Conservation (phyloP, 2,113 vertebrate species). For the Malurus alboscapulatus region DNA sequence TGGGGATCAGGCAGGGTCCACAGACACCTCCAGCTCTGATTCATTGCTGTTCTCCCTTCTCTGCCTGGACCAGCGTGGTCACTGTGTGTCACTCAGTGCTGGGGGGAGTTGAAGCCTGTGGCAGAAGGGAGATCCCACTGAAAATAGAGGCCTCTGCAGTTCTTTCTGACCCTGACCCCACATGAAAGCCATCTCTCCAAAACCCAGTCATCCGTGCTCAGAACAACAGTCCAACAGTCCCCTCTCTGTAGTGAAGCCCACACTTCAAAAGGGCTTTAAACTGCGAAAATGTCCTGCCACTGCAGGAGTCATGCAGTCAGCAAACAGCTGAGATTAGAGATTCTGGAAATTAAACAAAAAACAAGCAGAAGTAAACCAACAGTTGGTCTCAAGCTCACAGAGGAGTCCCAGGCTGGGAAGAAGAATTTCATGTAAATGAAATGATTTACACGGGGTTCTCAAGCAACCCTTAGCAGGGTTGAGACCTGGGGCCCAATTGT, state of each 20-base stretch:
- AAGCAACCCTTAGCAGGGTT: background rate
- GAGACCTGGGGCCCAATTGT: background rate
- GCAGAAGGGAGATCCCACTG: background rate
- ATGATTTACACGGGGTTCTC: background rate
- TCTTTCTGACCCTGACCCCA: background rate
- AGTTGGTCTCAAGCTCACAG: background rate
- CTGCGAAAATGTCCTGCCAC: background rate
- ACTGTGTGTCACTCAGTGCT: background rate
- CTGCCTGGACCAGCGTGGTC: background rate
- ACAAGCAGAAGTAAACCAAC: background rate
- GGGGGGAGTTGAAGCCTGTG: background rate
- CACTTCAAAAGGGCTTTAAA: background rate
- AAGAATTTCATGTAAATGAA: too few relatives aligned
- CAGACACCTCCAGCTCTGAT: background rate
- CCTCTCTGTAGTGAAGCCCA: background rate
- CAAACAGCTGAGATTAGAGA: background rate
- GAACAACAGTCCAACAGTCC: background rate
- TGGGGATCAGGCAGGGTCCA: background rate
- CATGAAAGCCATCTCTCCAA: background rate
- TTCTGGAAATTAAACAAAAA: background rate
- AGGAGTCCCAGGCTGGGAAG: background rate
- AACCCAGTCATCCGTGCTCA: background rate
- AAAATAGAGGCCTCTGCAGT: background rate
- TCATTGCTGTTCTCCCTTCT: background rate
- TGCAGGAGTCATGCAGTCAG: background rate